Percentiles rank a stretch among this genome's conserved stretches.
Evolutionary conservation across 1,140 invertebrate genomes (phyloP).

Genomic region (Leucophenga varia): DNA sequence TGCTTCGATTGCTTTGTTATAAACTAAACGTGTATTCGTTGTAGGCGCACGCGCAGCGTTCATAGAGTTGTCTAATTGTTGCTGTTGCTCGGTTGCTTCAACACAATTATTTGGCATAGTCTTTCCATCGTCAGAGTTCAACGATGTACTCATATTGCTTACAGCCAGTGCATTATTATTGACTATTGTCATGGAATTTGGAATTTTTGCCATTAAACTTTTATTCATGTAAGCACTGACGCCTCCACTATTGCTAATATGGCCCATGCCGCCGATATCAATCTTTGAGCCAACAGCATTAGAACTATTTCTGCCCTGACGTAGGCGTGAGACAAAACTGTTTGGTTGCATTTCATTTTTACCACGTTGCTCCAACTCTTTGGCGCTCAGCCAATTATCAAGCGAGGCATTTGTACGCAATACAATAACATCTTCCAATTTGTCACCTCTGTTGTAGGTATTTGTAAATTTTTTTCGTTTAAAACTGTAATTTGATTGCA

Average conservation of each 20-base stretch:
- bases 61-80: neutral
- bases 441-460: constrained; percentile 39
- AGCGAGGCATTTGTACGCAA: constrained; percentile 42
- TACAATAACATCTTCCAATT: constrained; percentile 49
- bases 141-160: constrained; percentile 25
- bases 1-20: constrained; percentile 48
- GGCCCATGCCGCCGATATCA: too few relatives aligned
- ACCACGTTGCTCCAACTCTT: constrained; percentile 38
- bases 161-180: constrained; percentile 30
- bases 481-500: constrained; percentile 56
- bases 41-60: constrained; percentile 5
- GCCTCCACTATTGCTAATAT: constrained; percentile 12
- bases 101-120: constrained; percentile 5
- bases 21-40: constrained; percentile 36
- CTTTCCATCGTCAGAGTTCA: constrained; percentile 42
- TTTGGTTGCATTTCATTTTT: constrained; percentile 20
- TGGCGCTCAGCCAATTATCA: constrained; percentile 38
- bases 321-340: constrained; percentile 27
- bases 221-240: constrained; percentile 37
- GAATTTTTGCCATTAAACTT: constrained; percentile 40
- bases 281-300: too few relatives aligned
- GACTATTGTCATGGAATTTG: constrained; percentile 51
- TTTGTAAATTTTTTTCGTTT: constrained; percentile 52
- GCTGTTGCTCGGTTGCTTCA: too few relatives aligned
- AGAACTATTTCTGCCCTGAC: too few relatives aligned